Percentiles rank a stretch among this genome's conserved stretches.
phyloP scores from a whole-genome alignment of 1,140 invertebrate genomes.

The Anadara kagoshimensis region DNA sequence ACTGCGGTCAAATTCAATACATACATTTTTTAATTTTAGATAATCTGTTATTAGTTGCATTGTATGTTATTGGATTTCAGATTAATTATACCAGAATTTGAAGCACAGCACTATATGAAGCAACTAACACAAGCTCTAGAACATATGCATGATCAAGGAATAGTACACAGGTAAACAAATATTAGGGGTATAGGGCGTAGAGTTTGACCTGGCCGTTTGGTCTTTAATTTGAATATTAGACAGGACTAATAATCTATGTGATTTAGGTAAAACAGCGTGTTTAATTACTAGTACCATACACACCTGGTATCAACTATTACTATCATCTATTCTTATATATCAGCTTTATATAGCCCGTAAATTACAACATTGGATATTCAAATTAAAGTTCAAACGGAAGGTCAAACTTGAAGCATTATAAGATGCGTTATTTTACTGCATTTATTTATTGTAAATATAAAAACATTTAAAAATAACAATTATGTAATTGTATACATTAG shows the following conservation, averaged over 20 bases:
- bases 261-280: background rate
- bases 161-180: conserved; percentile 26
- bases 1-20: too few relatives aligned
- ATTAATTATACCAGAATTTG: conserved; percentile 9
- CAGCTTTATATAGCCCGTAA: too few relatives aligned
- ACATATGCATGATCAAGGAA: conserved; percentile 27
- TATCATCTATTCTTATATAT: too few relatives aligned
- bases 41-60: too few relatives aligned
- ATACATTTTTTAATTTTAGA: too few relatives aligned
- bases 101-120: conserved; percentile 9
- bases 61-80: conserved; percentile 1
- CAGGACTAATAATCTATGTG: background rate
- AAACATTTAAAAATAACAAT: too few relatives aligned
- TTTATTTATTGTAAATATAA: too few relatives aligned
- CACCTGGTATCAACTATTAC: background rate
- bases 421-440: too few relatives aligned
- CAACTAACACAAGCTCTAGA: conserved; percentile 26
- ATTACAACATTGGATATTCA: background rate
- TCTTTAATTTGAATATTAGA: background rate
- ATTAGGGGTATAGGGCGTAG: background rate
- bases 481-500: too few relatives aligned
- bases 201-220: background rate
- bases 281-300: background rate
- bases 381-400: background rate
- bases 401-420: too few relatives aligned